These are phyloP conservation scores for Microctonus brassicae DNA, from an alignment of 2,888 invertebrate genomes.

Conservation along the genomic window DNA sequence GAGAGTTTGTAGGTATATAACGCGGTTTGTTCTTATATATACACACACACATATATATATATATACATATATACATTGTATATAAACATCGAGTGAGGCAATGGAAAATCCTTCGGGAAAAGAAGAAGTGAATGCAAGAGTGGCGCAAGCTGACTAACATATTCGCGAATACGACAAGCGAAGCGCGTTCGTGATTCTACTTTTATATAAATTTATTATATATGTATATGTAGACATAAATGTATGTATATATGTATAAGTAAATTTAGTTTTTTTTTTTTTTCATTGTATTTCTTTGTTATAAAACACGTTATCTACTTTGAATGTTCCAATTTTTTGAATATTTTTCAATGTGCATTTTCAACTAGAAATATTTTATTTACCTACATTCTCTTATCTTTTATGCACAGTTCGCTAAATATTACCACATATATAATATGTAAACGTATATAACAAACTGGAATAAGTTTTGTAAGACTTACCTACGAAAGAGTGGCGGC, in stretches of 20 bases:
- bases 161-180: not conserved
- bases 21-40: too few relatives aligned
- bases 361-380: slow-evolving; percentile 56
- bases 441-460: not conserved
- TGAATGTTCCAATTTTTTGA: slow-evolving; percentile 52
- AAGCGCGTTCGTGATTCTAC: not conserved
- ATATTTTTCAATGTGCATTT: not conserved
- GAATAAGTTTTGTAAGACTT: slow-evolving; percentile 52
- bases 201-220: not conserved
- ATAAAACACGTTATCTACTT: slow-evolving; percentile 49
- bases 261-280: too few relatives aligned
- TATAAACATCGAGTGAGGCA: not conserved
- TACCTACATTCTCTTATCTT: slow-evolving; percentile 57
- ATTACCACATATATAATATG: not conserved
- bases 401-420: slow-evolving; percentile 51
- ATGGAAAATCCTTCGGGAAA: not conserved
- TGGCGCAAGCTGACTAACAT: not conserved
- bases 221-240: not conserved
- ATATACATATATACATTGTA: not conserved
- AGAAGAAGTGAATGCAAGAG: not conserved
- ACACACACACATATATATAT: not conserved
- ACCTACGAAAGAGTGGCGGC: slow-evolving; percentile 89
- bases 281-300: not conserved
- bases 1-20: not conserved
- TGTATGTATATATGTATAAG: too few relatives aligned